These are phyloP conservation scores for Anoplolepis gracilipes DNA, from an alignment of 1,140 invertebrate genomes.

Conservation along the genomic window DNA sequence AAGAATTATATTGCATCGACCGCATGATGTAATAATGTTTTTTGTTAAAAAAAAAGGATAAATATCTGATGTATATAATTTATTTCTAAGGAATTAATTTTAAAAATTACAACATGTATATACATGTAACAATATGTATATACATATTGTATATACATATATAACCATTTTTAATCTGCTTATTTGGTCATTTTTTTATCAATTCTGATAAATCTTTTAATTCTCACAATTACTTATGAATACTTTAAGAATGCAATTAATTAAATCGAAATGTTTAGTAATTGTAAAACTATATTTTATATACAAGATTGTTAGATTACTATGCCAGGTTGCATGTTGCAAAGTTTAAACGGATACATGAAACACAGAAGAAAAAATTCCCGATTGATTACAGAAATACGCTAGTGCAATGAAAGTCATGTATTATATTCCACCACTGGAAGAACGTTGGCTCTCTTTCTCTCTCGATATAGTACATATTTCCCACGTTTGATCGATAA, in stretches of 20 bases:
- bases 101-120: background rate
- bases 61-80: background rate
- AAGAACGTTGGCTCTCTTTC: background rate
- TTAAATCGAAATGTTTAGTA: background rate
- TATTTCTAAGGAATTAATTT: background rate
- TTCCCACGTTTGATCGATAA: constrained; percentile 62
- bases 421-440: constrained; percentile 33
- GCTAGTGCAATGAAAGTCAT: constrained; percentile 27
- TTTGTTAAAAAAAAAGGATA: background rate
- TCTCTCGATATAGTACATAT: constrained; percentile 54
- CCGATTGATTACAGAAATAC: constrained; percentile 35
- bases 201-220: background rate
- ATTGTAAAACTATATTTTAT: background rate
- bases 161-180: background rate
- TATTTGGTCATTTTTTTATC: background rate
- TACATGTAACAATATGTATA: too few relatives aligned
- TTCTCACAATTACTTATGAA: background rate
- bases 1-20: background rate
- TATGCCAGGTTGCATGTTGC: background rate
- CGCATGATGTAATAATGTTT: background rate
- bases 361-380: constrained; percentile 47
- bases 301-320: background rate
- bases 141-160: too few relatives aligned
- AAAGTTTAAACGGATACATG: constrained; percentile 18
- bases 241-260: background rate